Evolutionary conservation across 1,140 invertebrate genomes (phyloP).

Genomic region (Coenobita brevimanus): DNA sequence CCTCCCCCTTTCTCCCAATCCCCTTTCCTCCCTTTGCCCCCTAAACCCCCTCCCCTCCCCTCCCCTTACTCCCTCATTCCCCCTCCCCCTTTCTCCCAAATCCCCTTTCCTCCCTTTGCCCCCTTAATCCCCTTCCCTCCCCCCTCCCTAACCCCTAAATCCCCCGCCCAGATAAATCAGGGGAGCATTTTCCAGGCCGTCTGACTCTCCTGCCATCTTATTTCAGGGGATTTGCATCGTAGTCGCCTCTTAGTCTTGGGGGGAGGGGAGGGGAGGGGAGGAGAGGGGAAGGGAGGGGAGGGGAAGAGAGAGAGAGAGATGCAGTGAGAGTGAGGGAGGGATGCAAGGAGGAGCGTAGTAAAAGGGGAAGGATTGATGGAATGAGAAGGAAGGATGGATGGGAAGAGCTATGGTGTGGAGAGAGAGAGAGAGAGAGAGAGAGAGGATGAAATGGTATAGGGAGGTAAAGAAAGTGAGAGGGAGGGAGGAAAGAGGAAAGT

Average conservation of each 20-base stretch:
- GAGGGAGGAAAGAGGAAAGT: neutral
- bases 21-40: no score
- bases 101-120: neutral
- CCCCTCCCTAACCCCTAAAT: neutral
- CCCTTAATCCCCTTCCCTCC: no score
- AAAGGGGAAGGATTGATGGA: neutral
- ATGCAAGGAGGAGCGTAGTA: neutral
- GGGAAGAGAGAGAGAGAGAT: neutral
- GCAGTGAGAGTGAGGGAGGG: neutral
- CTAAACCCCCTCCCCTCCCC: no score
- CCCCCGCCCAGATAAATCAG: slow-evolving; percentile 50
- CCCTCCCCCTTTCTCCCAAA: neutral
- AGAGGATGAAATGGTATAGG: neutral
- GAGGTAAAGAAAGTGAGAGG: neutral
- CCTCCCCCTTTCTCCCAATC: neutral
- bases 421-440: neutral
- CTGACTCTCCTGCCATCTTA: slow-evolving; percentile 52
- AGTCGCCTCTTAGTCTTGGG: slow-evolving; percentile 51
- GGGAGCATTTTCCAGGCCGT: slow-evolving; percentile 51
- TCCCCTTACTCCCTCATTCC: neutral
- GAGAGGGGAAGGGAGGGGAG: neutral
- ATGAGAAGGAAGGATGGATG: neutral
- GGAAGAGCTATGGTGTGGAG: neutral
- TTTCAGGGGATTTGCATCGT: slow-evolving; percentile 63
- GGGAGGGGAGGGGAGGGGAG: neutral